A percentile compares a stretch with the other conserved stretches of the same genome.
Evolutionary conservation across 2,888 invertebrate species (phyloP).

Genomic region (Polydesmus complanatus): DNA sequence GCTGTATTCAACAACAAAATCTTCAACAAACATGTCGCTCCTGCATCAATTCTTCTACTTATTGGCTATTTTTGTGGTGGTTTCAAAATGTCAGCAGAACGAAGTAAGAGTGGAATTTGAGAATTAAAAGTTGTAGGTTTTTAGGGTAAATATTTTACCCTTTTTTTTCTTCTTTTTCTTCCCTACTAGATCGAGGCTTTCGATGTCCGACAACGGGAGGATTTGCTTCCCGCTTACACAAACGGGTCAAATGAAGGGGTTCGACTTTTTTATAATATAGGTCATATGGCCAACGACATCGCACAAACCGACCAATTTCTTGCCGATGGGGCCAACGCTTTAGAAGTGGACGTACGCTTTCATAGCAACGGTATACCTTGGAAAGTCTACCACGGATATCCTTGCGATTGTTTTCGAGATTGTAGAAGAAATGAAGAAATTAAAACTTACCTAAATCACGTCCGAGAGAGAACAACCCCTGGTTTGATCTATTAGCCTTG

Average conservation of each 20-base stretch:
- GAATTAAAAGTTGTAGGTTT: too few relatives aligned
- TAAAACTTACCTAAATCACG: conserved; percentile 2
- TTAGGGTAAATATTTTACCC: too few relatives aligned
- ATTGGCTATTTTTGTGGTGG: too few relatives aligned
- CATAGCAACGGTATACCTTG: conserved; percentile 11
- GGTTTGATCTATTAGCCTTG: background rate
- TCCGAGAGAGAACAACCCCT: conserved; percentile 13
- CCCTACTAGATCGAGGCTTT: too few relatives aligned
- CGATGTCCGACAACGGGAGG: conserved; percentile 4
- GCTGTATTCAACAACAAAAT: too few relatives aligned
- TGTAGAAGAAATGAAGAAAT: conserved; percentile 6
- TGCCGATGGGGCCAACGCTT: conserved; percentile 17
- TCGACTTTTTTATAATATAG: conserved; percentile 12
- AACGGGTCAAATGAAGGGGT: background rate
- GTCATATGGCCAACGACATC: conserved; percentile 18
- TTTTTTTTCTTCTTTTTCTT: too few relatives aligned
- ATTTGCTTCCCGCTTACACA: background rate
- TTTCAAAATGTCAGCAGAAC: too few relatives aligned
- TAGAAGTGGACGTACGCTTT: conserved; percentile 17
- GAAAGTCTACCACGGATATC: conserved; percentile 14
- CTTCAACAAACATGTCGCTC: too few relatives aligned
- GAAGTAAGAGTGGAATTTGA: too few relatives aligned
- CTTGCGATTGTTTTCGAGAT: conserved; percentile 17
- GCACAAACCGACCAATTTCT: conserved; percentile 15
- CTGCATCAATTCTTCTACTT: too few relatives aligned